These are phyloP conservation scores for Albula glossodonta DNA, from an alignment of 2,113 vertebrate genomes.

Conservation along the genomic window DNA sequence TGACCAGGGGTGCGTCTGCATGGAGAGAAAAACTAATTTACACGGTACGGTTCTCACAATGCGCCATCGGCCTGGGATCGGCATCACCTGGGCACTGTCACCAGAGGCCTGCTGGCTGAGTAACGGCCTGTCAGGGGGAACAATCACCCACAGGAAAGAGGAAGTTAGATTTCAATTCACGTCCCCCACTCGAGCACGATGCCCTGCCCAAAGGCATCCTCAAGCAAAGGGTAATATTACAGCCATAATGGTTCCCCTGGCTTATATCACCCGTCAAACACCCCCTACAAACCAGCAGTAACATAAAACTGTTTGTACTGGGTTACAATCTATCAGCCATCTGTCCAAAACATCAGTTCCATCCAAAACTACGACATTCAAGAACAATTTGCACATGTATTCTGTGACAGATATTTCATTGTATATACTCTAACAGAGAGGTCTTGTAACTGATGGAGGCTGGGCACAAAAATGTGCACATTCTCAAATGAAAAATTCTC, in stretches of 20 bases:
- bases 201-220: neutral
- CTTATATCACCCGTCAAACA: slow-evolving; percentile 40
- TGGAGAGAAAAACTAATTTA: slow-evolving; percentile 52
- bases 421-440: neutral
- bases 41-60: slow-evolving; percentile 7
- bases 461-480: neutral
- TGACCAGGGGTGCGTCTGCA: neutral
- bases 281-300: slow-evolving; percentile 18
- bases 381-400: neutral
- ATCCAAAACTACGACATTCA: slow-evolving; percentile 13
- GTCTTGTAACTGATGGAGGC: no score
- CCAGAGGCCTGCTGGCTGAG: slow-evolving; percentile 20
- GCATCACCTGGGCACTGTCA: slow-evolving; percentile 18
- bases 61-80: slow-evolving; percentile 8
- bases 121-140: slow-evolving; percentile 25
- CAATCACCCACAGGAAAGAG: neutral
- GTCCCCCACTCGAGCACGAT: slow-evolving; percentile 15
- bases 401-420: neutral
- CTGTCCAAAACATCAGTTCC: slow-evolving; percentile 3
- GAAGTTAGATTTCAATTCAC: slow-evolving; percentile 37
- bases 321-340: neutral
- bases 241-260: slow-evolving; percentile 26
- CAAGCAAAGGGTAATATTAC: neutral
- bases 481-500: neutral
- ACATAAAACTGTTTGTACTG: neutral